phyloP scores from a whole-genome alignment of 2,888 invertebrate genomes.

The Oasisia sp. region DNA sequence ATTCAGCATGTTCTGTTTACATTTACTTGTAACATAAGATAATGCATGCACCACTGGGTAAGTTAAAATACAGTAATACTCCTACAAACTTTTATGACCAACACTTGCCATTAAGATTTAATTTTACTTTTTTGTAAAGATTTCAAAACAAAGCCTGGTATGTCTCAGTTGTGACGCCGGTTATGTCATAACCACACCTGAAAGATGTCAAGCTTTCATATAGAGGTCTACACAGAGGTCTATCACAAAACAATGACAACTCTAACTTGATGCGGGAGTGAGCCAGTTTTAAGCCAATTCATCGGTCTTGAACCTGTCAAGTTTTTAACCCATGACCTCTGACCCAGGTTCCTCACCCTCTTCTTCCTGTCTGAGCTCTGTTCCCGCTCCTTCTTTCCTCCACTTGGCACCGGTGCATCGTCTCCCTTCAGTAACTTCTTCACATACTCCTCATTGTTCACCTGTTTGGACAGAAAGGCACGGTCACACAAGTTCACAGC shows the following conservation, averaged over 20 bases:
- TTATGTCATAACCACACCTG: neutral
- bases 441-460: constrained; percentile 66
- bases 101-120: too few relatives aligned
- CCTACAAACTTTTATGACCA: too few relatives aligned
- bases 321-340: neutral
- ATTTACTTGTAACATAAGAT: neutral
- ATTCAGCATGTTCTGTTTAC: neutral
- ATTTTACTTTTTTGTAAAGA: too few relatives aligned
- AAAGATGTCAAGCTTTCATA: neutral
- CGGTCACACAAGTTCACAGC: neutral
- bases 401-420: neutral
- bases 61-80: too few relatives aligned
- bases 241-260: neutral
- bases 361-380: constrained; percentile 1
- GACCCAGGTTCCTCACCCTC: neutral
- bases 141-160: neutral
- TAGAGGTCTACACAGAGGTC: neutral
- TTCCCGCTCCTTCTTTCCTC: neutral
- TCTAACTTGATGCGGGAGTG: neutral
- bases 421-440: constrained; percentile 59
- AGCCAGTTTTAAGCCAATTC: neutral
- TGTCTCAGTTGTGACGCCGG: neutral
- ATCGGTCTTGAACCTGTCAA: neutral
- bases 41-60: neutral
- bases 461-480: constrained; percentile 43